These are phyloP conservation scores for Todiramphus chloris DNA, from an alignment of 2,113 vertebrate genomes.

Conservation along the genomic window DNA sequence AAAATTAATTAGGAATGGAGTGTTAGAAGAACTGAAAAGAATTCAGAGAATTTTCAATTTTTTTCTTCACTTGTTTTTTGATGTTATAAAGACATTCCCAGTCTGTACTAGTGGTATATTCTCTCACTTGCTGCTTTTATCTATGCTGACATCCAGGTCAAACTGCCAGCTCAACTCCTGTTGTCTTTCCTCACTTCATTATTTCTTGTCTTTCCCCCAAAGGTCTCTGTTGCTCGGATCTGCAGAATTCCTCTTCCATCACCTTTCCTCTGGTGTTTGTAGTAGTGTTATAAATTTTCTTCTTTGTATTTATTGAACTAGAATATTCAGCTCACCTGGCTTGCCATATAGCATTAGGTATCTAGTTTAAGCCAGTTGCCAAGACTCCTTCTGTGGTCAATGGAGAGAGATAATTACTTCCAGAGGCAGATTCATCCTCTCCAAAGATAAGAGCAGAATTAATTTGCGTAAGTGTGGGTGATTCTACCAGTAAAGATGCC, in stretches of 20 bases:
- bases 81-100: background rate
- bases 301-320: background rate
- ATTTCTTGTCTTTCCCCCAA: background rate
- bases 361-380: background rate
- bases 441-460: background rate
- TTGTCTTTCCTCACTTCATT: background rate
- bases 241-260: background rate
- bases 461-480: background rate
- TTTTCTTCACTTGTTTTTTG: background rate
- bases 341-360: slow-evolving; percentile 6
- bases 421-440: background rate
- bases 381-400: background rate
- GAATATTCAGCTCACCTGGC: background rate
- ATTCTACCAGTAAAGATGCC: background rate
- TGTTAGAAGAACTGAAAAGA: background rate
- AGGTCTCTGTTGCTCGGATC: background rate
- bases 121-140: background rate
- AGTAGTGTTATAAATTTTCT: background rate
- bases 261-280: background rate
- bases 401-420: background rate
- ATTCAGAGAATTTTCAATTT: background rate
- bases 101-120: background rate
- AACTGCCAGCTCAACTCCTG: background rate
- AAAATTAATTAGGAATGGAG: background rate
- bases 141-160: background rate